Base-by-base conservation (phyloP, 2,797 vertebrate genomes). In the Rhadinocentrus ornatus region DNA sequence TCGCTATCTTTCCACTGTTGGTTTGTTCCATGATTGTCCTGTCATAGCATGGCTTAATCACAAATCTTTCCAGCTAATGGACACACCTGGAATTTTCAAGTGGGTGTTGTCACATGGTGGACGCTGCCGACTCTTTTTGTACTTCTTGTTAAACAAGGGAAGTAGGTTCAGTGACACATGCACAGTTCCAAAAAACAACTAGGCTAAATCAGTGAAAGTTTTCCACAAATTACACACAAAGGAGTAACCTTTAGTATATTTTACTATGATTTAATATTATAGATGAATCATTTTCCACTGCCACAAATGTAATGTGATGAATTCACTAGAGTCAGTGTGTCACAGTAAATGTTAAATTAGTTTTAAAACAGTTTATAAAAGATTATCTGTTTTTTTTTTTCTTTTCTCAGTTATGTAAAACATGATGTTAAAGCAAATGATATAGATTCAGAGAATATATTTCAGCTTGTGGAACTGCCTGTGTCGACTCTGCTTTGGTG, bases 1-100 rank as follows among this genome's bases (percentile, higher is more conserved):
- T 66, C 71, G 82, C 61, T 72, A 62, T 69, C 65, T 73, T 73
- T 78, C 66, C 69, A 31, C 75, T 80, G 52, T 73, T 48, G 32
- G 56, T 87, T 59, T 69, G 52, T 80, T 71, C 65, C 26, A 54
- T 82, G 65, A 65, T 71, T 71, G 32, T 73, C 29, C 58, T 79
- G 71, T 65, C 59, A 72, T 62, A 72, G 71, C 39, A 1, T 12
- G 34, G 39, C 41, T 77, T 75, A 71, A 82, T 80, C 75, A 68
- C 69, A 76, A 60, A 75, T 60, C 62, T 69, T 53, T 73, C 66
- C 46, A 41, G 63, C 58, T 69, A 75, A 83, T 78, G 64, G 71
- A 72, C 46, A 69, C 76, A 75, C 67, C 70, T 56, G 66, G n/a
- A 85, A 80, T 55, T 60, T 75, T 78, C 10, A 58, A 54, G 39